phyloP scores from a whole-genome alignment of 92 coral and sea anemone genomes.

The Muricea muricata region DNA sequence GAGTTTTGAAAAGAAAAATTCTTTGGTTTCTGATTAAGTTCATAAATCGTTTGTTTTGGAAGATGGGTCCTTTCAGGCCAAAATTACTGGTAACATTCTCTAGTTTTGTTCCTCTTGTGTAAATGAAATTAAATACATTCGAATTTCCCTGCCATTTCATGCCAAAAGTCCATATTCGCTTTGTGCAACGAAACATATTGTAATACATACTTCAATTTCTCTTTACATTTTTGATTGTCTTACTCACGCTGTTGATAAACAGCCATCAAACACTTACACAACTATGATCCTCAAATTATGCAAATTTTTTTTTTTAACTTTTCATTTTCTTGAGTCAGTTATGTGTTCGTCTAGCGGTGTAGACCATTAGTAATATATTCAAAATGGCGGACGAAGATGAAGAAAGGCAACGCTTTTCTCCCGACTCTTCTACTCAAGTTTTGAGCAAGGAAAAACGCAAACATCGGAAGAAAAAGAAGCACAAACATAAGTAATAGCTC shows the following conservation, averaged over 20 bases:
- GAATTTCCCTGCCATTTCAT: not conserved
- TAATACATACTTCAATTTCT: too few species aligned
- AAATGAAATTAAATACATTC: conserved; percentile 1
- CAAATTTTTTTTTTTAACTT: too few species aligned
- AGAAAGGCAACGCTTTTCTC: conserved; percentile 32
- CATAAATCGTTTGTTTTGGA: not conserved
- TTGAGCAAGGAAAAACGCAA: conserved; percentile 27
- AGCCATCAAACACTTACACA: too few species aligned
- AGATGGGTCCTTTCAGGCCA: not conserved
- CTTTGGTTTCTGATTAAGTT: not conserved
- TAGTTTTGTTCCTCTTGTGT: not conserved
- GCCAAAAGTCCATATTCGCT: not conserved
- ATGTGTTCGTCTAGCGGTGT: not conserved
- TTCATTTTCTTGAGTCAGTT: not conserved
- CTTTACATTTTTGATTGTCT: too few species aligned
- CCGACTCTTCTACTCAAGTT: conserved; percentile 35
- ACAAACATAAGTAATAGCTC: conserved; percentile 35
- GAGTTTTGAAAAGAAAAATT: not conserved
- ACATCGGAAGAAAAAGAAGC: conserved; percentile 37
- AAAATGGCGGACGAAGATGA: conserved; percentile 52
- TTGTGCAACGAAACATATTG: not conserved
- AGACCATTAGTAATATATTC: not conserved
- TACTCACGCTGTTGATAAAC: too few species aligned
- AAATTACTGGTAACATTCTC: not conserved
- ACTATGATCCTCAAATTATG: too few species aligned